These are phyloP conservation scores for Lontra canadensis DNA, from an alignment of 2,113 vertebrate genomes.

Conservation along the genomic window DNA sequence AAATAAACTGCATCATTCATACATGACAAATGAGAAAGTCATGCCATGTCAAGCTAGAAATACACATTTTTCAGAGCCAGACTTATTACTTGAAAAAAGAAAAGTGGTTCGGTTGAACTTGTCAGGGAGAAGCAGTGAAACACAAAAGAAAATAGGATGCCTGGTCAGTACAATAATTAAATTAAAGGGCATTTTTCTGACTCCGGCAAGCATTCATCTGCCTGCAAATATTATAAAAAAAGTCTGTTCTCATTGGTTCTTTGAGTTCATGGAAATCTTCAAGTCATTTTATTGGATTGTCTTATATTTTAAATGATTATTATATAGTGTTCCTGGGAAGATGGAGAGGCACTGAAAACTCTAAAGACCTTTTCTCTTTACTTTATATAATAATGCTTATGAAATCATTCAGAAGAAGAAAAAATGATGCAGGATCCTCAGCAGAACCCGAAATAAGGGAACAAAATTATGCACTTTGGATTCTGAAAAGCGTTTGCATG, in stretches of 20 bases:
- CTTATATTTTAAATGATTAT: background rate
- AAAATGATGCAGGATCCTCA: background rate
- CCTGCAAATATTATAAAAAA: background rate
- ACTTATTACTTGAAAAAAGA: background rate
- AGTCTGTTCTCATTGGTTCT: background rate
- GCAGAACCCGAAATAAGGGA: background rate
- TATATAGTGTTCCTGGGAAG: background rate
- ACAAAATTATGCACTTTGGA: background rate
- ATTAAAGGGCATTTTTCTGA: background rate
- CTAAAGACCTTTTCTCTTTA: background rate
- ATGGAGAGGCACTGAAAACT: background rate
- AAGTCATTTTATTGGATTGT: background rate
- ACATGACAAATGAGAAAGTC: background rate
- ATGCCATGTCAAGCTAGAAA: background rate
- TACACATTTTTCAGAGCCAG: constrained; percentile 28
- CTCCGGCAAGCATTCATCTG: background rate
- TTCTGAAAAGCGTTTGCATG: background rate
- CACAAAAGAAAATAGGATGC: background rate
- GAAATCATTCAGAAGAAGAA: background rate
- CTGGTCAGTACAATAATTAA: background rate
- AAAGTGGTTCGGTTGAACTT: background rate
- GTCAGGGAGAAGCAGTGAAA: background rate
- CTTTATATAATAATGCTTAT: background rate
- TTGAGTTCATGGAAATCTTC: background rate
- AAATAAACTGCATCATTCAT: background rate